Percentiles rank a stretch among this genome's conserved stretches.
Conservation (phyloP, 2,797 vertebrate species). For the Sebastes vulpes region DNA sequence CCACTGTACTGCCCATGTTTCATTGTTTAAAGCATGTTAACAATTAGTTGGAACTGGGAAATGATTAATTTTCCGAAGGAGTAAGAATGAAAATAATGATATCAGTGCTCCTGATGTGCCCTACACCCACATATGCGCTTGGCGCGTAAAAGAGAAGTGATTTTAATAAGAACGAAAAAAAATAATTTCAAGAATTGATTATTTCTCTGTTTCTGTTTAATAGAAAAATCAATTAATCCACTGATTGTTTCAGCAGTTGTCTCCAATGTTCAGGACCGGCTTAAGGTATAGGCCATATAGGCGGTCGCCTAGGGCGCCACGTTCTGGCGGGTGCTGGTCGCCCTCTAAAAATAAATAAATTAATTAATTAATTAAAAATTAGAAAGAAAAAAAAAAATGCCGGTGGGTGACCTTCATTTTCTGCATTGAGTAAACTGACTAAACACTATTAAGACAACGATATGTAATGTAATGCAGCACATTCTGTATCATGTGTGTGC, state of each 20-base stretch:
- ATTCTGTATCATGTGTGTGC: neutral
- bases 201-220: neutral
- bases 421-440: too few relatives aligned
- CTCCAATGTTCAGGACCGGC: neutral
- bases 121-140: neutral
- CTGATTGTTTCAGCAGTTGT: neutral
- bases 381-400: too few relatives aligned
- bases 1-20: neutral
- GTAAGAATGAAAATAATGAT: neutral
- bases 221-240: neutral
- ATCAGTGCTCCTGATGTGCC: neutral
- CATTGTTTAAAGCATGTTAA: neutral
- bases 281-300: too few relatives aligned
- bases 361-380: too few relatives aligned
- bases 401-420: too few relatives aligned
- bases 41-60: neutral
- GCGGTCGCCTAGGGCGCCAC: too few relatives aligned
- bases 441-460: too few relatives aligned
- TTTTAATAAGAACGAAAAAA: neutral
- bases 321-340: too few relatives aligned
- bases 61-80: neutral
- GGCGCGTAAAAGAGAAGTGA: neutral
- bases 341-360: too few relatives aligned
- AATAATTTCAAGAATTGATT: neutral
- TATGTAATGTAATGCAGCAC: neutral